Conservation (phyloP, 2,888 invertebrate species). For the Heliconius cydno region DNA sequence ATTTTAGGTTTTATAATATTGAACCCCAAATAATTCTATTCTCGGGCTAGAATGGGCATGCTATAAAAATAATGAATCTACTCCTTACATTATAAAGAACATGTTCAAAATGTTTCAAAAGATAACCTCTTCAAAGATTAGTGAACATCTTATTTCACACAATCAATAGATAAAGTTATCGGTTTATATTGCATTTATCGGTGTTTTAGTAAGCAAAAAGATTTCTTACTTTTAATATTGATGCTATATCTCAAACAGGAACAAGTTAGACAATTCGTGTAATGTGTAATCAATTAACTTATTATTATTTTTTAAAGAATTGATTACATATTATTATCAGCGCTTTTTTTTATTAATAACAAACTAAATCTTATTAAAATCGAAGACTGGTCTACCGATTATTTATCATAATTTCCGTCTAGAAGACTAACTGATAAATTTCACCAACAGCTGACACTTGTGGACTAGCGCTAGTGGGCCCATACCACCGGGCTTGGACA, state of each 20-base stretch:
- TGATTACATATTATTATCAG: background rate
- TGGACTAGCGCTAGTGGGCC: constrained; percentile 78
- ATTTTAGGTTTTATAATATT: background rate
- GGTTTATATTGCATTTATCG: background rate
- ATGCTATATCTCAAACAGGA: background rate
- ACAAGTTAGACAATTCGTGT: background rate
- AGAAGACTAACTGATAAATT: background rate
- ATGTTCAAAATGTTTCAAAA: background rate
- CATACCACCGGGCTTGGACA: constrained; percentile 79
- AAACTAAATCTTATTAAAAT: background rate
- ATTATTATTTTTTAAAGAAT: background rate
- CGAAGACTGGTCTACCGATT: background rate
- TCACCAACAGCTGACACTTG: constrained; percentile 73
- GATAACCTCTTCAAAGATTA: background rate
- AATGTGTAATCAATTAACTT: background rate
- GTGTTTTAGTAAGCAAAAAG: background rate
- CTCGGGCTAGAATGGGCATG: background rate
- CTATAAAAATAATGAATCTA: background rate
- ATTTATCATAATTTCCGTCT: background rate
- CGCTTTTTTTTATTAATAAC: background rate
- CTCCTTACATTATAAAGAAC: background rate
- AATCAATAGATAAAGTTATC: background rate
- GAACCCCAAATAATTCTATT: background rate
- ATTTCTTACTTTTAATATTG: background rate
- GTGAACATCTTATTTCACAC: background rate